Evolutionary conservation across 2,797 vertebrate species (phyloP), one percentile per base, ranked within the genome.

Genomic region (Pteronotus mesoamericanus): DNA sequence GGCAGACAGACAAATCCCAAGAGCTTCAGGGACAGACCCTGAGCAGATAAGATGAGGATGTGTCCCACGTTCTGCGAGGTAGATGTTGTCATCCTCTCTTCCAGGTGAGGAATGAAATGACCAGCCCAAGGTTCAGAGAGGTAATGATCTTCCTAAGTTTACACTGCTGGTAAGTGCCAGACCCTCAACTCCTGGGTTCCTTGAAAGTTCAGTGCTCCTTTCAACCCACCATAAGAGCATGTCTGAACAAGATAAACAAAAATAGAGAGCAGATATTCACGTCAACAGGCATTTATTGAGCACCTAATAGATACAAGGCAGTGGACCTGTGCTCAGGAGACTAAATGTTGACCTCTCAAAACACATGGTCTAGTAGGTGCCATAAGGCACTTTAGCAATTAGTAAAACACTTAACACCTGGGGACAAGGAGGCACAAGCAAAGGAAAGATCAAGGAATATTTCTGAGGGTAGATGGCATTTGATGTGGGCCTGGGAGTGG

Each of bases 241-340:
- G 80, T 89, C 51, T 8, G 55, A 71, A 29, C 18, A 86, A 68
- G 16, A n/a, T 4, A 11, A 66, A 51, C 34, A 51, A 44, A 61
- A 55, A 6, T 3, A 46, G 48, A 53, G 42, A 77, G 64, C 16
- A 64, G 39, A 32, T 24, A 32, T 39, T 75, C 29, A 7, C 26
- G 94, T 57, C 84, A 42, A 6, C 21, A 51, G 79, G 39, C 53
- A 37, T 64, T 93, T 84, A 32, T 24, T 79, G 85, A 80, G 26
- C 75, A 87, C 39, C n/a, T 79, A 39, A 5, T 26, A 48, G 79
- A 71, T 39, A 29, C 44, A 26, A 78, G 57, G 48, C n/a, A 26
- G 71, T 6, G 39, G 26, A 37, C 19, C 22, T 3, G 10, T 22
- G 83, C 37, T 44, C 44, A 34, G 91, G 59, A 78, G 57, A 18